Evolutionary conservation across 2,113 vertebrate species (phyloP).

Genomic region (Protobothrops mucrosquamatus): DNA sequence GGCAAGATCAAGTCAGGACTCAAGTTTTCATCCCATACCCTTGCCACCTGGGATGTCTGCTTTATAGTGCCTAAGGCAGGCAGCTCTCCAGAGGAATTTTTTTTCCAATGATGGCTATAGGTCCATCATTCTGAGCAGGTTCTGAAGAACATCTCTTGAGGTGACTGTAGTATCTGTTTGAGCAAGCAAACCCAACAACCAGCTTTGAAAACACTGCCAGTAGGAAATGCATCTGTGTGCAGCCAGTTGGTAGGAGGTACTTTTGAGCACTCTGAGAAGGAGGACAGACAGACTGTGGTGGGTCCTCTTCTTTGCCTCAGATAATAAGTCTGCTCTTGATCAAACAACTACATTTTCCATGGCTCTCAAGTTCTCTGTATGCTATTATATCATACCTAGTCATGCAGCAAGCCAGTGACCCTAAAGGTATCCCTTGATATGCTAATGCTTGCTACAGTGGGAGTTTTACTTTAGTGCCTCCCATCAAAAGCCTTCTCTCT

Average conservation of each 20-base stretch:
- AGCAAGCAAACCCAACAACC: not conserved
- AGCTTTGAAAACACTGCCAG: not conserved
- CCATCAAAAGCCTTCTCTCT: not conserved
- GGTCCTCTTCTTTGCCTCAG: not conserved
- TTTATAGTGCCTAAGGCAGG: not conserved
- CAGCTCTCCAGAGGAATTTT: not conserved
- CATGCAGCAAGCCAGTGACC: not conserved
- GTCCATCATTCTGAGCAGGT: not conserved
- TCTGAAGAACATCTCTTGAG: not conserved
- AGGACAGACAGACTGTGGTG: not conserved
- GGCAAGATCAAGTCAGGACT: not conserved
- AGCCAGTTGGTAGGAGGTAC: not conserved
- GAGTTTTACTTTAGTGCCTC: not conserved
- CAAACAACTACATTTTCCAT: not conserved
- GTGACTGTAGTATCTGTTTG: not conserved
- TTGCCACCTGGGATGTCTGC: not conserved
- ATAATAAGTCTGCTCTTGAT: not conserved
- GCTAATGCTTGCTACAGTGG: not conserved
- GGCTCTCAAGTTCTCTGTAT: not conserved
- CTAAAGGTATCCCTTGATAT: not conserved
- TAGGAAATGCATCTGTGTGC: not conserved
- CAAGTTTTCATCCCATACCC: not conserved
- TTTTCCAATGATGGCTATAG: not conserved
- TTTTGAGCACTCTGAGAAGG: not conserved
- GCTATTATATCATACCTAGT: not conserved